Conservation (phyloP, 2,888 invertebrate genomes). For the Hypena proboscidalis region DNA sequence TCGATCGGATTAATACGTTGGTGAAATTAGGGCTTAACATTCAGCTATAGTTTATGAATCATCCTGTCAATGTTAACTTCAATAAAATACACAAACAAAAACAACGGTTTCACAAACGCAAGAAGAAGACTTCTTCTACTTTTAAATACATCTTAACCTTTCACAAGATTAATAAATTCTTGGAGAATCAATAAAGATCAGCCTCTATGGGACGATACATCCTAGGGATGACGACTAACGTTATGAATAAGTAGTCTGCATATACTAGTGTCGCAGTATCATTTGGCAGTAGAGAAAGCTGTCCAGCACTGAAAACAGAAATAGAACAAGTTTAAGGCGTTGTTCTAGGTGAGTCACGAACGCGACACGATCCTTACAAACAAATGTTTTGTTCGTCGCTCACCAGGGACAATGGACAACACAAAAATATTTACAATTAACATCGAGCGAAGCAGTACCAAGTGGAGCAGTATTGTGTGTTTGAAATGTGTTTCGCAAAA, state of each 20-base stretch:
- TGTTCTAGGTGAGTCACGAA: too few species aligned
- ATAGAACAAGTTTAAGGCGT: constrained; percentile 3
- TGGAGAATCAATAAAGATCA: constrained; percentile 23
- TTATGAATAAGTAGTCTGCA: constrained; percentile 20
- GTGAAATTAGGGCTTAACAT: too few species aligned
- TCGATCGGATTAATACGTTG: too few species aligned
- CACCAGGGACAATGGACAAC: too few species aligned
- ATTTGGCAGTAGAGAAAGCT: constrained; percentile 81
- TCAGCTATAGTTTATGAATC: too few species aligned
- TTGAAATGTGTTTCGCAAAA: too few species aligned
- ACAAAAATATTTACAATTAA: too few species aligned
- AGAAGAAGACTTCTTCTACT: constrained; percentile 24
- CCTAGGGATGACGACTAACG: constrained; percentile 28
- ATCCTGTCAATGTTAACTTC: constrained; percentile 20
- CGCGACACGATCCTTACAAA: too few species aligned
- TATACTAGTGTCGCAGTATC: constrained; percentile 74
- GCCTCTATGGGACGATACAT: constrained; percentile 32
- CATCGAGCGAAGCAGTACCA: too few species aligned
- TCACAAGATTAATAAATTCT: constrained; percentile 39
- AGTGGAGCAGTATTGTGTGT: too few species aligned
- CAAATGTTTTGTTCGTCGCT: too few species aligned
- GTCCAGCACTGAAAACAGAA: constrained; percentile 73
- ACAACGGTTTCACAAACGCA: constrained; percentile 16
- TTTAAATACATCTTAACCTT: constrained; percentile 37
- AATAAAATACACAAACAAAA: constrained; percentile 25